Conservation (phyloP, 37 sponge, comb jelly and placozoan genomes). For the Spongilla lacustris region DNA sequence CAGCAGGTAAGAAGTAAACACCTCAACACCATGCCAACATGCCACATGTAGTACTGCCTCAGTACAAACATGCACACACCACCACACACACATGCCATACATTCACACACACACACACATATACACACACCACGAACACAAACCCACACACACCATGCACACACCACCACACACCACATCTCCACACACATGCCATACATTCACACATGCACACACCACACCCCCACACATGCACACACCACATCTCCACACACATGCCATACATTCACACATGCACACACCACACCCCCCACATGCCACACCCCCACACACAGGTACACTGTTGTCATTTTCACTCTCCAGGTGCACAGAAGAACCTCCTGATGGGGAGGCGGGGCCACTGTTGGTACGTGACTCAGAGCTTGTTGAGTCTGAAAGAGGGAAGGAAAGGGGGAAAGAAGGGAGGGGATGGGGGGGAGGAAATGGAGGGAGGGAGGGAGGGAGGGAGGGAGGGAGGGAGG, state of each 20-base stretch:
- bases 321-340: not conserved
- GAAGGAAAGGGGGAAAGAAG: too few species aligned
- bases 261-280: too few species aligned
- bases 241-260: not conserved
- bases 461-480: too few species aligned
- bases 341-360: not conserved
- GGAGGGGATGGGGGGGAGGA: too few species aligned
- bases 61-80: not conserved
- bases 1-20: too few species aligned
- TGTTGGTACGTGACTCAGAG: not conserved
- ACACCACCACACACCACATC: not conserved
- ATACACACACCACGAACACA: not conserved
- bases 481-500: too few species aligned
- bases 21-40: too few species aligned
- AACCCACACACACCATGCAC: not conserved
- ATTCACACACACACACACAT: not conserved
- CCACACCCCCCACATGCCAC: not conserved
- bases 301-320: not conserved
- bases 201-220: not conserved
- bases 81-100: not conserved
- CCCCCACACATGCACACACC: not conserved
- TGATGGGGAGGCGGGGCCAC: not conserved
- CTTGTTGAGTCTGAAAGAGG: not conserved
- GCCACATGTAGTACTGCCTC: not conserved
- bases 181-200: not conserved